Conservation (phyloP, 2,797 vertebrate genomes). For the Gobionotothen gibberifrons region DNA sequence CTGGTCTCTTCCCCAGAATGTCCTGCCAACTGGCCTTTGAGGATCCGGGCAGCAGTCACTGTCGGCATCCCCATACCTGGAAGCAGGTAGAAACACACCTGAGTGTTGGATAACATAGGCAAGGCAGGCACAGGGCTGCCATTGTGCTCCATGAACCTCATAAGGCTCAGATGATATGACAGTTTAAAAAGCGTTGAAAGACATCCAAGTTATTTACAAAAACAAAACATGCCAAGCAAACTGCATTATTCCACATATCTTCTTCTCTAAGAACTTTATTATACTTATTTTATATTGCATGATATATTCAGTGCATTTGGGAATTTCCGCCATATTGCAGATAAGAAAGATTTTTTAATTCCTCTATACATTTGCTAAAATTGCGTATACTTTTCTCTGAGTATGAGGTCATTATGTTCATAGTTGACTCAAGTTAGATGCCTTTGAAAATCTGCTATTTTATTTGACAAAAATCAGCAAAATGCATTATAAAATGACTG, state of each 20-base stretch:
- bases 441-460: not conserved
- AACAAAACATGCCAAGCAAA: not conserved
- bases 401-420: too few species aligned
- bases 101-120: constrained; percentile 35
- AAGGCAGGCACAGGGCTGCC: constrained; percentile 16
- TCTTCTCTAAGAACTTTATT: not conserved
- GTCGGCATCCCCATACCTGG: constrained; percentile 86
- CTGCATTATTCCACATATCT: not conserved
- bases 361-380: too few species aligned
- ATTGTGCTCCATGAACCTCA: constrained; percentile 32
- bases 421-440: too few species aligned
- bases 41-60: constrained; percentile 85
- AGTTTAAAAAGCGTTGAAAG: constrained; percentile 26
- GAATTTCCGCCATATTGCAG: too few species aligned
- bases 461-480: not conserved
- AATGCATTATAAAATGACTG: not conserved
- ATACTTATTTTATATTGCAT: not conserved
- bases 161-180: constrained; percentile 15
- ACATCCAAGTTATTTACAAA: constrained; percentile 17
- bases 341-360: too few species aligned
- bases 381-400: too few species aligned
- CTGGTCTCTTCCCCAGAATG: constrained; percentile 82
- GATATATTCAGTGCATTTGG: not conserved
- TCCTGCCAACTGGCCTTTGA: constrained; percentile 82
- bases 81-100: constrained; percentile 46